phyloP scores from a whole-genome alignment of 1,140 invertebrate species.

The Drosophila melanica region DNA sequence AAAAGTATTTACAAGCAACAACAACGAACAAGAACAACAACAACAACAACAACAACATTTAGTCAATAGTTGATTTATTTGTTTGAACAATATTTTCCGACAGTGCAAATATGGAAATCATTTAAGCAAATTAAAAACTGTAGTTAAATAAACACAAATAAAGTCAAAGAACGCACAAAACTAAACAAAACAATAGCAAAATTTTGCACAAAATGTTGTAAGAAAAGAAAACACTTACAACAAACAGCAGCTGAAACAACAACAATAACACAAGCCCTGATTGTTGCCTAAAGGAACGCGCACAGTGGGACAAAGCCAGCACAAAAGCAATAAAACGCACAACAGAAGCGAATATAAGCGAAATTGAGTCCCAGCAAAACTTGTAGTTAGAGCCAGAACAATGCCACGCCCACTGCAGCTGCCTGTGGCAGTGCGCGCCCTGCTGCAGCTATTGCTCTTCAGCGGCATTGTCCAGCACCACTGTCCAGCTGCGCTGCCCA shows the following conservation, averaged over 20 bases:
- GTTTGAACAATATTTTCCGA: conserved; percentile 26
- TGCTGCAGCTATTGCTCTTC: conserved; percentile 67
- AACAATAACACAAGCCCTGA: conserved; percentile 9
- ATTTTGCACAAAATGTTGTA: conserved; percentile 69
- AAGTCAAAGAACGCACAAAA: background rate
- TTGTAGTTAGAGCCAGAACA: background rate
- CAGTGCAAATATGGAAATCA: conserved; percentile 75
- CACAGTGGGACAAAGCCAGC: conserved; percentile 55
- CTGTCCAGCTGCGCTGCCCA: conserved; percentile 56
- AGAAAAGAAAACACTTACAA: conserved; percentile 16
- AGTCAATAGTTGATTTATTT: conserved; percentile 20
- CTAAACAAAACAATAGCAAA: conserved; percentile 29
- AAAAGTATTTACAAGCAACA: conserved; percentile 1
- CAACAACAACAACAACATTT: conserved; percentile 19
- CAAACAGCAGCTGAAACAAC: background rate
- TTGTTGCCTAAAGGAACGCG: too few species aligned
- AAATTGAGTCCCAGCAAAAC: conserved; percentile 8
- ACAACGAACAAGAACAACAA: conserved; percentile 29
- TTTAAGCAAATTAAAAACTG: conserved; percentile 52
- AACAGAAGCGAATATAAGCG: conserved; percentile 23
- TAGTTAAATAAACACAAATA: conserved; percentile 26
- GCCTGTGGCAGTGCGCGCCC: conserved; percentile 5
- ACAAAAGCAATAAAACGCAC: conserved; percentile 43
- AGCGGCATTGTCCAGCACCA: conserved; percentile 60
- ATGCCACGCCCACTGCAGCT: conserved; percentile 68